Conservation (phyloP, 2,797 vertebrate genomes). For the Urosaurus nigricauda region DNA sequence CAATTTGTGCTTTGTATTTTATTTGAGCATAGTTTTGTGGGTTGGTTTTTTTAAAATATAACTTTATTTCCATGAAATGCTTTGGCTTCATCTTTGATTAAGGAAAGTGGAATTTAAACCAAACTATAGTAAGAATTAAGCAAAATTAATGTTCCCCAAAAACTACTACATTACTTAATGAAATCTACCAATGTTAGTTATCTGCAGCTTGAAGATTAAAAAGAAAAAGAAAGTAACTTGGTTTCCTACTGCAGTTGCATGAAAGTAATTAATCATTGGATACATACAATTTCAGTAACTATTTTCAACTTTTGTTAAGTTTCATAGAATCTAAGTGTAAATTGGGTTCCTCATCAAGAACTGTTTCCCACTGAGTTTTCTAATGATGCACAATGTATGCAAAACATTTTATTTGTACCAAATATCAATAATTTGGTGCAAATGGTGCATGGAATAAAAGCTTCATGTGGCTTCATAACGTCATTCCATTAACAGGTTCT, state of each 20-base stretch:
- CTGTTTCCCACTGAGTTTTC: slow-evolving; percentile 58
- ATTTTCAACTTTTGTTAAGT: neutral
- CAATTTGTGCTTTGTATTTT: neutral
- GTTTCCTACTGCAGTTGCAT: slow-evolving; percentile 9
- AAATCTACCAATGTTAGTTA: neutral
- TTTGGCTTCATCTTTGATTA: neutral
- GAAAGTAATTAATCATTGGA: neutral
- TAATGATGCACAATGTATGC: slow-evolving; percentile 60
- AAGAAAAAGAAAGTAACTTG: neutral
- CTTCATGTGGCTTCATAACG: slow-evolving; percentile 43
- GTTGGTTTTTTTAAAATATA: neutral
- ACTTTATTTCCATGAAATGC: neutral
- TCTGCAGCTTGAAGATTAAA: neutral
- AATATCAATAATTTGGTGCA: slow-evolving; percentile 72
- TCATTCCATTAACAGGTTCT: slow-evolving; percentile 29
- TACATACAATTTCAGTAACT: neutral
- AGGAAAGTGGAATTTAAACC: neutral
- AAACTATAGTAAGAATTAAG: neutral
- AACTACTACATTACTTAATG: neutral
- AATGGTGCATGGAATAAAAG: slow-evolving; percentile 60
- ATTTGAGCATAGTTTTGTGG: neutral
- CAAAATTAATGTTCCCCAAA: neutral
- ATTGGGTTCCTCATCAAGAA: neutral
- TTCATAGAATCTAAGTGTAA: neutral
- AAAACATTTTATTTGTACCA: slow-evolving; percentile 64